These are phyloP conservation scores for Lepidochitona cinerea DNA, from an alignment of 2,888 invertebrate genomes.

Conservation along the genomic window DNA sequence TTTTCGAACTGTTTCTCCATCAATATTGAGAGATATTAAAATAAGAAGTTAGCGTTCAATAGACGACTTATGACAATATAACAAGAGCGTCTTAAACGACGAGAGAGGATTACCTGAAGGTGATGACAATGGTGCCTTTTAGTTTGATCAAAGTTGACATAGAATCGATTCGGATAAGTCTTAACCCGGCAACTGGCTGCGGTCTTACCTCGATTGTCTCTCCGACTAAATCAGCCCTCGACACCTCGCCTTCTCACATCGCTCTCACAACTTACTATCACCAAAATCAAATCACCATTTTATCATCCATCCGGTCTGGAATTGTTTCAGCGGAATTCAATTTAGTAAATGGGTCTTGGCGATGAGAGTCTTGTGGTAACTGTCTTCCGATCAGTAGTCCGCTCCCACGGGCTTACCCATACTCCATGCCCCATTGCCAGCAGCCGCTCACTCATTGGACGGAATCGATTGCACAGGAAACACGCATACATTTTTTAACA, in stretches of 20 bases:
- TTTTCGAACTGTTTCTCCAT: no score
- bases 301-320: constrained; percentile 6
- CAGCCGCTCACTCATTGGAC: background rate
- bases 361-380: background rate
- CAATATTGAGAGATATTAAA: no score
- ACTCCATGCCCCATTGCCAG: background rate
- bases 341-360: background rate
- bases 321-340: constrained; percentile 9
- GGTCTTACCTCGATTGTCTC: background rate
- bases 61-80: no score
- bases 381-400: background rate
- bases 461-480: background rate
- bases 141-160: constrained; percentile 4
- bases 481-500: constrained; percentile 3
- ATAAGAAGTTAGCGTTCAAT: no score
- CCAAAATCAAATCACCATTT: constrained; percentile 5
- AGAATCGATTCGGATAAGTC: background rate
- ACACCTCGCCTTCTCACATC: background rate
- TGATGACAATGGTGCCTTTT: background rate
- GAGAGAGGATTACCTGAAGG: background rate
- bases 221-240: background rate
- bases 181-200: background rate
- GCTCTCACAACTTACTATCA: constrained; percentile 2
- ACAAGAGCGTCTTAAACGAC: background rate
- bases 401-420: background rate